Base-by-base conservation (phyloP, 2,888 invertebrate genomes). In the Uloborus plumipes region DNA sequence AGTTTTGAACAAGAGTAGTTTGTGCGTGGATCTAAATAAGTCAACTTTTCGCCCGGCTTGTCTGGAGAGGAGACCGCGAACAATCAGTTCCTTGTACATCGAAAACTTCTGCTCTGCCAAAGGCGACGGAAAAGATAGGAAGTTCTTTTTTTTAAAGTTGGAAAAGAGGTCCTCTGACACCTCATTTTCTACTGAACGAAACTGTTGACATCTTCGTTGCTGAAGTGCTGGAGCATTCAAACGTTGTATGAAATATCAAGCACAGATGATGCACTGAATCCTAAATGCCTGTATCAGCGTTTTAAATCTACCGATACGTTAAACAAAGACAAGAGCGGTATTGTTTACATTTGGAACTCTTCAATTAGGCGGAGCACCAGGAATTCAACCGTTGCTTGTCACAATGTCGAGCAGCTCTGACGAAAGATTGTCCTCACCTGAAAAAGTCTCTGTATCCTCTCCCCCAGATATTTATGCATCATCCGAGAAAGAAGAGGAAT, bases 401-500 rank as follows among this genome's bases (percentile, higher is more conserved):
- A 64, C 11, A 7, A 69, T 67, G 62, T 73, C 80, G 13, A 64
- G 47, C 39, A 51, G 51, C 47, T 80, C 73, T 6, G 80, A 80
- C 16, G 80, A 73, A n/a, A 20, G 47, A 22, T 26, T 73, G 22
- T 66, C 69, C 55, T 70, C 53, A 13, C 55, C 80, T 1, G 49
- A 53, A 18, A 80, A 80, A 51, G 62, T 69, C 15, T 74, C 80
- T 16, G 22, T 69, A 9, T 74, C 69, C 18, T 80, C 80, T 14
- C 66, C 65, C 6, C 61, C 73, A 0, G 69, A 81, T 18, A 26
- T 75, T 14, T 74, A 65, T 50, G 69, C 22, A 7, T 64, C 55
- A 22, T 75, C 80, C 3, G 80, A 75, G 1, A 74, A 81, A 39
- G 80, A 81, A 13, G 80, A 74, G 9, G 71, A 79, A 39, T 74